Conservation (phyloP, 2,797 vertebrate species). For the Artibeus jamaicensis region DNA sequence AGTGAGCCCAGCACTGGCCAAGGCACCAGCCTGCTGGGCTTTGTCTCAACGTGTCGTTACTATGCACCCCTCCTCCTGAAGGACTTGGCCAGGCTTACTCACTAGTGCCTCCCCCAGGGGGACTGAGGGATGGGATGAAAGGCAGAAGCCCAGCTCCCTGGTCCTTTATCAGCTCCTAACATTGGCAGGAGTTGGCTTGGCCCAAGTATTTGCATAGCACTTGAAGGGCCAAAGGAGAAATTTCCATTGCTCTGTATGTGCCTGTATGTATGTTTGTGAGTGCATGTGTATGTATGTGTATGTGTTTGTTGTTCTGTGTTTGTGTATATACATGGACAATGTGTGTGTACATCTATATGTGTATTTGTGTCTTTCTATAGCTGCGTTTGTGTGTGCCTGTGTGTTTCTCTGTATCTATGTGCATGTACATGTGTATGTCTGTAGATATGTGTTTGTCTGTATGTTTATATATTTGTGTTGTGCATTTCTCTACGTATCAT, state of each 20-base stretch:
- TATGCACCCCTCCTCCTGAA: rapidly evolving
- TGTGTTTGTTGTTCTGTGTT: background rate
- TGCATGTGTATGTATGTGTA: background rate
- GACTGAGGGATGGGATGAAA: background rate
- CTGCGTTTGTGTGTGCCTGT: background rate
- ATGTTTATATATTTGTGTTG: background rate
- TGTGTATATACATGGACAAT: background rate
- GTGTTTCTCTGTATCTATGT: background rate
- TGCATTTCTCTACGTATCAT: background rate
- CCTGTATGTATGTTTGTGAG: background rate
- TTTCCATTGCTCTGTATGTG: background rate
- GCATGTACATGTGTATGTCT: background rate
- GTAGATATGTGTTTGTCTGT: background rate
- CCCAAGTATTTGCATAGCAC: background rate
- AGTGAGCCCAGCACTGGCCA: rapidly evolving
- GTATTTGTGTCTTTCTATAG: background rate
- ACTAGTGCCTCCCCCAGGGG: rapidly evolving
- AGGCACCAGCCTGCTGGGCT: rapidly evolving
- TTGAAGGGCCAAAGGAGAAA: background rate
- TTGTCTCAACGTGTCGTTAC: rapidly evolving
- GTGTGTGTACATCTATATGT: background rate
- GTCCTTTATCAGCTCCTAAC: rapidly evolving
- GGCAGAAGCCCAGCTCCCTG: rapidly evolving
- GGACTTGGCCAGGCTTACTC: rapidly evolving
- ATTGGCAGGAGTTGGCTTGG: rapidly evolving